These are phyloP conservation scores for Stercorarius parasiticus DNA, from an alignment of 2,113 vertebrate genomes.

Conservation along the genomic window DNA sequence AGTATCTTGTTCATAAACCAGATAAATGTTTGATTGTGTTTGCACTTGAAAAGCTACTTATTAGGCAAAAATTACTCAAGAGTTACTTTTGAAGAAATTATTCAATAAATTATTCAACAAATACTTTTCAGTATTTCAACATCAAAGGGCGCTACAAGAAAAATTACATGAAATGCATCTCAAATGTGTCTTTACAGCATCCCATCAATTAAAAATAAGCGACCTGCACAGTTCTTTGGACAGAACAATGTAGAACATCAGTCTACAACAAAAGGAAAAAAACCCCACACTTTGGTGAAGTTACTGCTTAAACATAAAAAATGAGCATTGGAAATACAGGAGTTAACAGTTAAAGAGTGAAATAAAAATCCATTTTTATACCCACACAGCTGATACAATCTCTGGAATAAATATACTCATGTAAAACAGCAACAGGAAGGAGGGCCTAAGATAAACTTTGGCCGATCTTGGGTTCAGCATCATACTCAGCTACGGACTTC, in stretches of 20 bases:
- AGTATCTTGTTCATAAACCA: not conserved
- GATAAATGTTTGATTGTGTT: not conserved
- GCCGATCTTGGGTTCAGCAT: not conserved
- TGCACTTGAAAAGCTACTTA: not conserved
- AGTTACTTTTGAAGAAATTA: not conserved
- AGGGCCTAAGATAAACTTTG: not conserved
- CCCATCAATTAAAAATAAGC: not conserved
- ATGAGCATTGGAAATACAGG: not conserved
- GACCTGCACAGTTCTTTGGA: not conserved
- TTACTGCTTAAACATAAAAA: not conserved
- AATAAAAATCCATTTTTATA: not conserved
- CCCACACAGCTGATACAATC: not conserved
- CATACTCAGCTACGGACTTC: fast-evolving
- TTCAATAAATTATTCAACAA: not conserved
- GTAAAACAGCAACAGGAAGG: not conserved
- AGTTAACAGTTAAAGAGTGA: not conserved
- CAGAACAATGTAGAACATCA: not conserved
- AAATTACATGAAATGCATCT: not conserved
- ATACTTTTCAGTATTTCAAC: not conserved
- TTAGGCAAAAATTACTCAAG: not conserved
- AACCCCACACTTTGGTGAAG: fast-evolving
- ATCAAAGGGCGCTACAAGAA: not conserved
- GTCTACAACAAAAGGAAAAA: not conserved
- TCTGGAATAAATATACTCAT: not conserved
- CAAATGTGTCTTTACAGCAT: not conserved